Conservation (phyloP, 2,113 vertebrate genomes). For the Gymnogyps californianus region DNA sequence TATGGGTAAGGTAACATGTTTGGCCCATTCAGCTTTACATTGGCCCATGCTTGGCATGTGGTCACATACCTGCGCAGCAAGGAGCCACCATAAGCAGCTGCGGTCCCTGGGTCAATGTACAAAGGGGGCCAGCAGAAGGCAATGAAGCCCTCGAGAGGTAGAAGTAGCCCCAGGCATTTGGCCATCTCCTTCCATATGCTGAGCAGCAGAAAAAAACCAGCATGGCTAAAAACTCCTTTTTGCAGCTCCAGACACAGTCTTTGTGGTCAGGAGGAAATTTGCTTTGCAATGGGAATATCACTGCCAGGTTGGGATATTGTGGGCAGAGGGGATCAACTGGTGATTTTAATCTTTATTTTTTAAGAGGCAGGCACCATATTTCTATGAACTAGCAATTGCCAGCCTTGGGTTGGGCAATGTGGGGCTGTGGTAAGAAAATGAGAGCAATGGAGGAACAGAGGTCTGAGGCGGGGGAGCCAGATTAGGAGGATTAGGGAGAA, state of each 20-base stretch:
- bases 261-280: background rate
- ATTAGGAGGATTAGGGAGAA: background rate
- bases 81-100: background rate
- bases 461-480: background rate
- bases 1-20: background rate
- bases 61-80: background rate
- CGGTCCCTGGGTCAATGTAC: background rate
- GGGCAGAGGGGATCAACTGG: background rate
- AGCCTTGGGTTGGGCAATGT: accelerated
- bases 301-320: background rate
- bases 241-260: background rate
- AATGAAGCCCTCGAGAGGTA: background rate
- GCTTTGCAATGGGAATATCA: background rate
- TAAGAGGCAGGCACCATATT: background rate
- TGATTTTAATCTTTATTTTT: background rate
- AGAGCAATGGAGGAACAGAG: background rate
- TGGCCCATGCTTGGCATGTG: background rate
- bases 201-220: background rate
- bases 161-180: background rate
- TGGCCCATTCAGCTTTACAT: background rate
- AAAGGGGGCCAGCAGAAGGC: background rate
- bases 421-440: background rate
- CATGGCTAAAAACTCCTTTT: background rate
- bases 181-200: background rate
- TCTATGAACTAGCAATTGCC: background rate